Evolutionary conservation across 2,888 invertebrate genomes (phyloP).

Genomic region (Phalangium opilio): DNA sequence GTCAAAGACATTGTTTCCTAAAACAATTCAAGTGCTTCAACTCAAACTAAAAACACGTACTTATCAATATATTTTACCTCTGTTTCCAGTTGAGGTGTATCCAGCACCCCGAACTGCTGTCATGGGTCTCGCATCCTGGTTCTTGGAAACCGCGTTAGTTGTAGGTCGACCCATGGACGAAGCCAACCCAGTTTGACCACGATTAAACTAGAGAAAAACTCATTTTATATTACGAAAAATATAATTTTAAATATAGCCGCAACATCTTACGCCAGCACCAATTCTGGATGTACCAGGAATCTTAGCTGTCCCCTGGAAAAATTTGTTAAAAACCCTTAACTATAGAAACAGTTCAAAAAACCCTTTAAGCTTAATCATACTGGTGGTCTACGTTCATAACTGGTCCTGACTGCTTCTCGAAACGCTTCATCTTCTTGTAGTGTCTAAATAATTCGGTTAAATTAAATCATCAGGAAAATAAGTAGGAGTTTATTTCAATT

Average conservation of each 20-base stretch:
- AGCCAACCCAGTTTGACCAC: slow-evolving; percentile 7
- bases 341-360: background rate
- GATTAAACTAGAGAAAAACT: slow-evolving; percentile 2
- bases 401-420: slow-evolving; percentile 57
- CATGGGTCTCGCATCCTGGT: slow-evolving; percentile 55
- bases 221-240: background rate
- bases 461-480: background rate
- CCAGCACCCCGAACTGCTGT: slow-evolving; percentile 94
- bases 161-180: slow-evolving; percentile 11
- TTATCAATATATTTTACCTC: slow-evolving; percentile 24
- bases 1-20: slow-evolving; percentile 40
- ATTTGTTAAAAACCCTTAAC: background rate
- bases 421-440: slow-evolving; percentile 55
- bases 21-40: too few species aligned
- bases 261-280: slow-evolving; percentile 11
- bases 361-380: slow-evolving; percentile 31
- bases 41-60: too few species aligned
- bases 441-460: slow-evolving; percentile 42
- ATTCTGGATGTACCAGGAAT: slow-evolving; percentile 15
- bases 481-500: background rate
- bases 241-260: background rate
- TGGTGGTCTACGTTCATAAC: slow-evolving; percentile 51
- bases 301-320: slow-evolving; percentile 14
- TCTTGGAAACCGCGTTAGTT: slow-evolving; percentile 9
- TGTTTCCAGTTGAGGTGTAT: slow-evolving; percentile 57